Evolutionary conservation across 1,140 invertebrate genomes (phyloP), one percentile per base, ranked within the genome.

Genomic region (Tetramorium alpestre): DNA sequence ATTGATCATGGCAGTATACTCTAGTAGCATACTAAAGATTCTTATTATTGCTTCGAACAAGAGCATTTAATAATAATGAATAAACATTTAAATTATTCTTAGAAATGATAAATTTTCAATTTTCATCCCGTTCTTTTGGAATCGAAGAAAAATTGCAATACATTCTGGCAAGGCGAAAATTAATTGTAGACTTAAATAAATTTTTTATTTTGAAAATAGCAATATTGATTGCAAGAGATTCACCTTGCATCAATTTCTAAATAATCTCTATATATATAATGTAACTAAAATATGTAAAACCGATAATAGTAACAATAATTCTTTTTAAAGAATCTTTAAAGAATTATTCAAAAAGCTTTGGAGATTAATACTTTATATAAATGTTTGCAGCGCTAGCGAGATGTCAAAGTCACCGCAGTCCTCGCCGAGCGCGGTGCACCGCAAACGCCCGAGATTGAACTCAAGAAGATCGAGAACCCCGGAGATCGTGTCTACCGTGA

Each of bases 321-420:
- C 6, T 0, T 49, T 49, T 16, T n/a, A 7, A 47, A 69, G 4
- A 69, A 13, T 73, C 16, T 54, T 70, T 33, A 13, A 72, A 70
- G 5, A 67, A 22, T 41, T 41, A 11, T 54, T 56, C 8, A 13
- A 7, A 69, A 41, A 47, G 0, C 33, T 44, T 7, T 25, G 0
- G 3, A 56, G 33, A 25, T 58, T 56, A 22, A 58, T 73, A 0
- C 1, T 33, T 41, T n/a, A 28, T 16, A 13, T 3, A 8, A 60
- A 25, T 73, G 25, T 49, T 73, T 18, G 13, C 69, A 72, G 54
- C 33, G 10, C 4, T 5, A 84, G 67, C 10, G 88, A 91, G 16
- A 22, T 67, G 6, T 87, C 91, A 2, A 49, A 81, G 33, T 92
- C 92, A 4, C 91, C 92, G 8, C 73, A 82, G 28, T 89, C 90